phyloP scores from a whole-genome alignment of 1,140 invertebrate genomes.

The Leguminivora glycinivorella region DNA sequence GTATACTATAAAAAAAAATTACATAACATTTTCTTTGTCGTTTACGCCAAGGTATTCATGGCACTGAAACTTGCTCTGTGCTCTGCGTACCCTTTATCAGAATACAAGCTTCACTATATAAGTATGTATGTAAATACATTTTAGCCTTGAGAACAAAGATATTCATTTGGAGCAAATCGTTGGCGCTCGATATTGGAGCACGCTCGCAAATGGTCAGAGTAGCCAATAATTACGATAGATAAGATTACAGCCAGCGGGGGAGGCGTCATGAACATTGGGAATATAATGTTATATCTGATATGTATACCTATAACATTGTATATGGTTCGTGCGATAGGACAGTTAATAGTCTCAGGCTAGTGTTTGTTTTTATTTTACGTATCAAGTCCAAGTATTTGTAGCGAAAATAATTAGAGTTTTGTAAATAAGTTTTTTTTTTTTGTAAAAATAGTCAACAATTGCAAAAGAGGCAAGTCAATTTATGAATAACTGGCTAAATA shows the following conservation, averaged over 20 bases:
- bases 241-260: neutral
- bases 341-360: neutral
- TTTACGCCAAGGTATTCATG: too few species aligned
- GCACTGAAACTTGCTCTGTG: too few species aligned
- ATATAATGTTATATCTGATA: constrained; percentile 11
- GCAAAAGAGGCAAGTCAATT: too few species aligned
- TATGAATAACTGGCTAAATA: too few species aligned
- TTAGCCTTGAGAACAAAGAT: neutral
- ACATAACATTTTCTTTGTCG: too few species aligned
- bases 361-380: too few species aligned
- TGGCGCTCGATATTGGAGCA: neutral
- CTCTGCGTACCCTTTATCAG: neutral
- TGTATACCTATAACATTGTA: too few species aligned
- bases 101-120: neutral
- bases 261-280: neutral
- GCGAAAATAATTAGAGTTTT: too few species aligned
- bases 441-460: too few species aligned
- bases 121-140: neutral
- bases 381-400: too few species aligned
- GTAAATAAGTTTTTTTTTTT: too few species aligned
- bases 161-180: constrained; percentile 7
- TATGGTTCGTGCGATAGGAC: neutral
- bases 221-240: constrained; percentile 17
- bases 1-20: too few species aligned
- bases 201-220: constrained; percentile 1